Conservation (phyloP, 2,888 invertebrate genomes). For the Bruchidius siliquastri region DNA sequence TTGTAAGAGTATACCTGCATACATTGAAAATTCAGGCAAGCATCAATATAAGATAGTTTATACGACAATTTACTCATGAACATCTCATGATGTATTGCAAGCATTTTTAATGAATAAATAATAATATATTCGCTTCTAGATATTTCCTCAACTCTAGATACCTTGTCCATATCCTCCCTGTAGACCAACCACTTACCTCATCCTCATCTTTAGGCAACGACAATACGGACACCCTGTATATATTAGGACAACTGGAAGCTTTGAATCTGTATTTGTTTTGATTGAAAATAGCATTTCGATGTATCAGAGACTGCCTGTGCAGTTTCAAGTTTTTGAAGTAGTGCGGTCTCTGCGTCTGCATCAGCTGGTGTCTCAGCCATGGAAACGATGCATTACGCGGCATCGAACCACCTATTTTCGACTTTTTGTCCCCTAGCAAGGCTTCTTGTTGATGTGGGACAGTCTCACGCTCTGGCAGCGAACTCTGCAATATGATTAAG, state of each 20-base stretch:
- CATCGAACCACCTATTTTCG: slow-evolving; percentile 15
- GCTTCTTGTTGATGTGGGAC: slow-evolving; percentile 23
- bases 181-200: slow-evolving; percentile 54
- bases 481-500: slow-evolving; percentile 25
- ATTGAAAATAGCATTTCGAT: slow-evolving; percentile 80
- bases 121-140: slow-evolving; percentile 2
- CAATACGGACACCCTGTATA: slow-evolving; percentile 85
- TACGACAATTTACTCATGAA: too few species aligned
- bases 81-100: background rate
- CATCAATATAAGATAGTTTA: too few species aligned
- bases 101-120: slow-evolving; percentile 7
- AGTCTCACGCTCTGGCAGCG: slow-evolving; percentile 32
- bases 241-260: slow-evolving; percentile 89
- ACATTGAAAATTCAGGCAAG: too few species aligned
- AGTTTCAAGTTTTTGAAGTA: slow-evolving; percentile 68
- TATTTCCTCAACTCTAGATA: background rate
- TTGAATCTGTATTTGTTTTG: slow-evolving; percentile 74
- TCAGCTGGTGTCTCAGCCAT: slow-evolving; percentile 53
- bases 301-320: slow-evolving; percentile 78
- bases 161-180: slow-evolving; percentile 4
- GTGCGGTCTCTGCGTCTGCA: slow-evolving; percentile 49
- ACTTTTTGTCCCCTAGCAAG: slow-evolving; percentile 18
- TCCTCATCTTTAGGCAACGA: slow-evolving; percentile 70
- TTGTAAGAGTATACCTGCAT: too few species aligned
- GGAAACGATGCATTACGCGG: slow-evolving; percentile 41